Conservation (phyloP, 2,113 vertebrate species). For the Aegotheles bennettii region DNA sequence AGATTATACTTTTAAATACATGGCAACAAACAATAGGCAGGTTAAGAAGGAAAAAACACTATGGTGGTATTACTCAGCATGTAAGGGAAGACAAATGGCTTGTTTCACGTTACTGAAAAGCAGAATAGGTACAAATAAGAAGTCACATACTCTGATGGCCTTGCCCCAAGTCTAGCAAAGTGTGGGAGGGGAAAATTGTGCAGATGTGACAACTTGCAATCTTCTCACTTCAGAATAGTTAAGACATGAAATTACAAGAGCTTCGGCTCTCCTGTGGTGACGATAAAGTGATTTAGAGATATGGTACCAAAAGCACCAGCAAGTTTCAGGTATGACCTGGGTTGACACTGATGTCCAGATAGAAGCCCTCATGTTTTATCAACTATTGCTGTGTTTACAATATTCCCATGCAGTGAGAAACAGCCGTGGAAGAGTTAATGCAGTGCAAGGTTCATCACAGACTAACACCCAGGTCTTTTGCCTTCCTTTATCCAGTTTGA, state of each 20-base stretch:
- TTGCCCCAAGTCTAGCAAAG: background rate
- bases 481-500: background rate
- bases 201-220: background rate
- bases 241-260: background rate
- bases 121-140: background rate
- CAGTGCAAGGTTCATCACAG: background rate
- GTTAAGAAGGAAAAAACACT: background rate
- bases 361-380: background rate
- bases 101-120: background rate
- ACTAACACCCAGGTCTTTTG: background rate
- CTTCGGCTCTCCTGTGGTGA: background rate
- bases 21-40: background rate
- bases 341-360: background rate
- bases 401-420: background rate
- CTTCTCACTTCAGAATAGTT: background rate
- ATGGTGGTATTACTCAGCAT: rapidly evolving
- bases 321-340: background rate
- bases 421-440: background rate
- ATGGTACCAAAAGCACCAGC: background rate
- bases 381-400: background rate
- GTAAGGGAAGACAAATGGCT: background rate
- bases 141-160: background rate
- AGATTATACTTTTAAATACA: background rate
- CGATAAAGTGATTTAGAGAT: background rate
- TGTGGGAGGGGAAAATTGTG: background rate